Evolutionary conservation across 2,888 invertebrate genomes (phyloP).

Genomic region (Agriotes lineatus): DNA sequence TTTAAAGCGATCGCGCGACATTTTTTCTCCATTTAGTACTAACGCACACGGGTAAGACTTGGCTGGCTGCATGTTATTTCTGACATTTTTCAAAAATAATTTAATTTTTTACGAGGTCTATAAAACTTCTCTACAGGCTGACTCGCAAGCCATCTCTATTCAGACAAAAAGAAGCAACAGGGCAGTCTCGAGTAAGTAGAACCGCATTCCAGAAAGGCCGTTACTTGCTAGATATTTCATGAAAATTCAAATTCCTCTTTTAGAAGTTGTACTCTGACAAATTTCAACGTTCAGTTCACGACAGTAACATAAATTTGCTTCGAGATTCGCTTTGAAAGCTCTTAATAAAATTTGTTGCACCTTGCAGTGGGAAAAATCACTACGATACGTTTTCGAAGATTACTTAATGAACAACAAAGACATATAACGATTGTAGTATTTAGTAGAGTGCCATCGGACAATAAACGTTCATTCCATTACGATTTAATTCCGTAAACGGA

Average conservation of each 20-base stretch:
- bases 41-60: background rate
- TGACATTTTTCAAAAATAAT: background rate
- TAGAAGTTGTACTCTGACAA: constrained; percentile 13
- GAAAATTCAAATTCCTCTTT: constrained; percentile 40
- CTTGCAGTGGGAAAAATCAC: no score
- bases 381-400: no score
- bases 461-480: no score
- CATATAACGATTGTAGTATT: no score
- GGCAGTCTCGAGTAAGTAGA: constrained; percentile 42
- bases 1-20: background rate
- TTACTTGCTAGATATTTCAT: constrained; percentile 45
- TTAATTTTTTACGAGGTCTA: constrained; percentile 14
- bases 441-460: no score
- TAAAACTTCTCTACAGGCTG: constrained; percentile 15
- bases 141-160: constrained; percentile 34
- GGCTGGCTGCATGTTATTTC: background rate
- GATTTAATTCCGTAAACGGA: no score
- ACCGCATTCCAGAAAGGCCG: constrained; percentile 46
- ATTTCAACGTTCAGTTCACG: constrained; percentile 8
- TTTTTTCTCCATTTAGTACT: background rate
- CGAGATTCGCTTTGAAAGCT: no score
- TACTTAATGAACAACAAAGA: no score
- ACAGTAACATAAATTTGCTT: no score
- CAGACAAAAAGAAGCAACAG: constrained; percentile 43
- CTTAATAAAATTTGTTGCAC: no score